phyloP scores from a whole-genome alignment of 2,113 vertebrate genomes.

The Datnioides undecimradiatus region DNA sequence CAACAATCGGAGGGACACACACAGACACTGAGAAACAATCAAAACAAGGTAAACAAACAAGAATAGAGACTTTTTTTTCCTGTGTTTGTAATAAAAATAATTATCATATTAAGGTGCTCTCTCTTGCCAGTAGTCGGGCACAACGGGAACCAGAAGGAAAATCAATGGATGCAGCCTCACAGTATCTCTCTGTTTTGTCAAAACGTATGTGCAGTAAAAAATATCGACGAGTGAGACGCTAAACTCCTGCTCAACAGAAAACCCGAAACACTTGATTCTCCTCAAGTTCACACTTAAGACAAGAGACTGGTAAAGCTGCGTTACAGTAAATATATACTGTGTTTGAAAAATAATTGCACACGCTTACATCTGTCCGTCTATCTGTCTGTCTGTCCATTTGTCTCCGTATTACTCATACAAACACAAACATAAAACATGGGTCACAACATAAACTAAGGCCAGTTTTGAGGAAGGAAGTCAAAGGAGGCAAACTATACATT shows the following conservation, averaged over 20 bases:
- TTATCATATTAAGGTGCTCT: conserved; percentile 50
- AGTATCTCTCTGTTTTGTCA: conserved; percentile 41
- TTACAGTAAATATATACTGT: conserved; percentile 51
- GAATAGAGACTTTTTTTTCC: conserved; percentile 1
- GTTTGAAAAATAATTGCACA: conserved; percentile 44
- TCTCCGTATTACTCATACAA: conserved; percentile 9
- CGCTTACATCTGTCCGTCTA: background rate
- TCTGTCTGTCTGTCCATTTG: conserved; percentile 13
- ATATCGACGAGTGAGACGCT: conserved; percentile 15
- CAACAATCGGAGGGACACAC: conserved; percentile 16
- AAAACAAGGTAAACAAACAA: conserved; percentile 29
- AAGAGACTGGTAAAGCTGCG: conserved; percentile 38
- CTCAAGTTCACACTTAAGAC: conserved; percentile 31
- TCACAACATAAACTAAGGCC: conserved; percentile 80
- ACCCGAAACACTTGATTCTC: conserved; percentile 36
- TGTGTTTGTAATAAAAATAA: conserved; percentile 41
- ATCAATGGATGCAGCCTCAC: conserved; percentile 40
- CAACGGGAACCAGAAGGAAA: conserved; percentile 30
- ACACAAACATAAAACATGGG: conserved; percentile 46
- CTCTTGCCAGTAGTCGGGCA: conserved; percentile 46
- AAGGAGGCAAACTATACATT: conserved; percentile 64
- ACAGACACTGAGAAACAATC: conserved; percentile 39
- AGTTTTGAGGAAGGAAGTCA: conserved; percentile 74
- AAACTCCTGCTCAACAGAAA: conserved; percentile 28
- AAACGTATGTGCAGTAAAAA: conserved; percentile 60